These are phyloP conservation scores for Myxocyprinus asiaticus DNA, from an alignment of 2,113 vertebrate genomes.

Conservation along the genomic window DNA sequence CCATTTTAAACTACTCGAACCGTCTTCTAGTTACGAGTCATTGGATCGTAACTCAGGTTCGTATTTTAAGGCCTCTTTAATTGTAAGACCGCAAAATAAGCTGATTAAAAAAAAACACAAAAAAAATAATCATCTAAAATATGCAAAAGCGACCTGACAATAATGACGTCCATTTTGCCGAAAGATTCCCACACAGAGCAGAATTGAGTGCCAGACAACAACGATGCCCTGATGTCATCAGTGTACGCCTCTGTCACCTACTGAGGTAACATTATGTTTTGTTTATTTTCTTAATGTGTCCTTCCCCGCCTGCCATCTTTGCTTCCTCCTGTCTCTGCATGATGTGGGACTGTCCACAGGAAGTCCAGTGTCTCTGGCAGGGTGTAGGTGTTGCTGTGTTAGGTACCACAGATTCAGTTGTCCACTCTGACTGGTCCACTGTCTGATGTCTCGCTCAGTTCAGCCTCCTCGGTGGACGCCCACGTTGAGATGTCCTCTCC, in stretches of 20 bases:
- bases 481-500: constrained; percentile 84
- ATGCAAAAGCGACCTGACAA: constrained; percentile 40
- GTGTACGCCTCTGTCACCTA: constrained; percentile 73
- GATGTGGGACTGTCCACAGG: constrained; percentile 56
- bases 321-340: constrained; percentile 62
- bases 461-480: constrained; percentile 60
- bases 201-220: constrained; percentile 59
- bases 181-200: constrained; percentile 65
- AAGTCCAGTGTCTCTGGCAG: constrained; percentile 57
- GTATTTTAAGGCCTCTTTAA: constrained; percentile 83
- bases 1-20: constrained; percentile 74
- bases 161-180: constrained; percentile 67
- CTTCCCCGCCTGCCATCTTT: constrained; percentile 54
- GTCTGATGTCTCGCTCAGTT: constrained; percentile 68
- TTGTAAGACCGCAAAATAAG: constrained; percentile 69
- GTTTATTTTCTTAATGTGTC: constrained; percentile 58
- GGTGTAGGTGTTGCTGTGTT: constrained; percentile 50
- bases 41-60: constrained; percentile 60
- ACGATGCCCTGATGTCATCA: constrained; percentile 56
- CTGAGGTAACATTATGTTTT: constrained; percentile 78
- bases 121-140: constrained; percentile 47
- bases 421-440: constrained; percentile 84
- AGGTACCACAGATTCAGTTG: constrained; percentile 76
- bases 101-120: constrained; percentile 54
- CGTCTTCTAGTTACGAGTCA: constrained; percentile 58